These are phyloP conservation scores for Clarias pachynema DNA, from an alignment of 2,797 vertebrate genomes.

Conservation along the genomic window DNA sequence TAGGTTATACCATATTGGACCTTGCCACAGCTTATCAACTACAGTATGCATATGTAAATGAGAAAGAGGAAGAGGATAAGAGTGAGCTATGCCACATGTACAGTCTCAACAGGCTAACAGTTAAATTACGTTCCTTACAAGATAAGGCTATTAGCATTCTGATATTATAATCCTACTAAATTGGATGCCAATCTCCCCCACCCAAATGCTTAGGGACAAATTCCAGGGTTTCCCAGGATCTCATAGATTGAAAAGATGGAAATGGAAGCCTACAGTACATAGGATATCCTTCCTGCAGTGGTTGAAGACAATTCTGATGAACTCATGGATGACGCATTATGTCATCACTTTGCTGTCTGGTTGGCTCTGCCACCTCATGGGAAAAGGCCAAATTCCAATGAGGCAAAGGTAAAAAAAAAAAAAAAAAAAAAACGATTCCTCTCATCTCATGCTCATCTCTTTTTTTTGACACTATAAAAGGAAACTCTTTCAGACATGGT, in stretches of 20 bases:
- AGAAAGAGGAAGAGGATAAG: background rate
- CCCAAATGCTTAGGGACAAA: background rate
- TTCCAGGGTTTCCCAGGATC: background rate
- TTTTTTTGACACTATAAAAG: background rate
- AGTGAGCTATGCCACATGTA: background rate
- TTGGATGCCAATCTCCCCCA: background rate
- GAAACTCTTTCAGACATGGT: background rate
- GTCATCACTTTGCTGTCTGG: background rate
- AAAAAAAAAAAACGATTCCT: too few relatives aligned
- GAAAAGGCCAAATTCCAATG: background rate
- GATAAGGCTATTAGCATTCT: background rate
- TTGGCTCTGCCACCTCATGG: background rate
- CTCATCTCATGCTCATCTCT: too few relatives aligned
- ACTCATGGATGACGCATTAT: background rate
- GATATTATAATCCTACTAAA: background rate
- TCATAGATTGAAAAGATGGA: background rate
- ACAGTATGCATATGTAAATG: background rate
- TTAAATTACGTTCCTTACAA: background rate
- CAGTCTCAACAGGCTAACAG: background rate
- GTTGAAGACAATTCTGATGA: background rate
- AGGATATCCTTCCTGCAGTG: background rate
- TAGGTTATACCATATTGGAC: background rate
- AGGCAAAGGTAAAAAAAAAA: background rate
- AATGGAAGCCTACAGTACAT: background rate
- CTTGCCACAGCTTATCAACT: conserved; percentile 1